Evolutionary conservation across 2,797 vertebrate species (phyloP).

Genomic region (Ceryle rudis): DNA sequence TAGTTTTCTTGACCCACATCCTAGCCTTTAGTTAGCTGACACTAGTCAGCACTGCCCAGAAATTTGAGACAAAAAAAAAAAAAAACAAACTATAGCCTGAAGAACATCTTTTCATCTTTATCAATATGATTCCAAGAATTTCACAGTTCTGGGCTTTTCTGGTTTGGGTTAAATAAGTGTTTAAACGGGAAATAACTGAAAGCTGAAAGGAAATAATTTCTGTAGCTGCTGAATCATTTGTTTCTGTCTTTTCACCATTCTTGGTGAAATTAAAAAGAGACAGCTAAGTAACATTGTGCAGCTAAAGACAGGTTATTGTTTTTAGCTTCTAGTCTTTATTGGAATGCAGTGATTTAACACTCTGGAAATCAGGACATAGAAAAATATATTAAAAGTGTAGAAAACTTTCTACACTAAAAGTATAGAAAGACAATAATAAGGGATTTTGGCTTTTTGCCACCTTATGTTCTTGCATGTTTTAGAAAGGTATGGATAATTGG

Average conservation of each 20-base stretch:
- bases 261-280: neutral
- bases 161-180: neutral
- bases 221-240: neutral
- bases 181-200: neutral
- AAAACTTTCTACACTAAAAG: neutral
- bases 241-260: neutral
- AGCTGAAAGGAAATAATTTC: neutral
- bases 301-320: neutral
- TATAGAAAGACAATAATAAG: neutral
- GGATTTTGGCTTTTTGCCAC: rapidly evolving
- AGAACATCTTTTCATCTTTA: neutral
- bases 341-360: neutral
- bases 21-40: neutral
- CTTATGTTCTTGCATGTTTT: neutral
- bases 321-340: neutral
- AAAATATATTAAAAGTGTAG: neutral
- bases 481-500: neutral
- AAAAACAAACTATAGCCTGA: neutral
- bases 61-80: neutral
- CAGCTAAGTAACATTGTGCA: neutral
- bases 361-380: neutral
- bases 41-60: neutral
- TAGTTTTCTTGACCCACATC: neutral
- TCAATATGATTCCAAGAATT: neutral
- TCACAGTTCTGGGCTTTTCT: neutral